Percentiles rank a stretch among this genome's conserved stretches.
Conservation (phyloP, 2,113 vertebrate species). For the Cololabis saira region DNA sequence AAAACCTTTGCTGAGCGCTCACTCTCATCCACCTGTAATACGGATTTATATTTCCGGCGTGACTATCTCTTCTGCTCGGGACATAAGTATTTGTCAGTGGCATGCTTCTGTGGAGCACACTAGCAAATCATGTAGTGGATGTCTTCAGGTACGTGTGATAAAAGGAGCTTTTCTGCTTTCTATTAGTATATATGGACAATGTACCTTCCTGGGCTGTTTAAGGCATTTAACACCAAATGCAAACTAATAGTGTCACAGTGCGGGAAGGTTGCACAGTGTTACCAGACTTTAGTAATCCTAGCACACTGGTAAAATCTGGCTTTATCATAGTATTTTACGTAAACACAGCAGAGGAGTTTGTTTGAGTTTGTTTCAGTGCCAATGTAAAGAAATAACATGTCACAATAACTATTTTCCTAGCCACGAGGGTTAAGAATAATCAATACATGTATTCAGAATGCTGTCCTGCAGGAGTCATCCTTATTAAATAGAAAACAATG, state of each 20-base stretch:
- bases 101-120: constrained; percentile 16
- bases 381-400: constrained; percentile 35
- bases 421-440: constrained; percentile 27
- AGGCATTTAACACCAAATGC: constrained; percentile 41
- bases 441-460: constrained; percentile 44
- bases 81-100: constrained; percentile 47
- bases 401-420: constrained; percentile 27
- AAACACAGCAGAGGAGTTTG: too few relatives aligned
- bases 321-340: not conserved
- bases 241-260: constrained; percentile 27
- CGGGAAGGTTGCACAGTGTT: constrained; percentile 7
- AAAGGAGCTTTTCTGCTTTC: constrained; percentile 69
- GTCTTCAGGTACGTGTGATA: constrained; percentile 46
- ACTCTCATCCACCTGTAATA: constrained; percentile 38
- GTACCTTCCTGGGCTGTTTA: constrained; percentile 35
- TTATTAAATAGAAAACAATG: constrained; percentile 43
- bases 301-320: not conserved
- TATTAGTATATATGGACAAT: constrained; percentile 72
- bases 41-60: constrained; percentile 50
- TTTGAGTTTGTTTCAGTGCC: constrained; percentile 3
- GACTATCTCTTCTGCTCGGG: constrained; percentile 39
- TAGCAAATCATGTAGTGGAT: constrained; percentile 72
- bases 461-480: constrained; percentile 23
- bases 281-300: not conserved
- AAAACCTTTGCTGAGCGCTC: constrained; percentile 9